Evolutionary conservation across 2,113 vertebrate species (phyloP), one percentile per base, ranked within the genome.

Genomic region (Melanocharis versteri): DNA sequence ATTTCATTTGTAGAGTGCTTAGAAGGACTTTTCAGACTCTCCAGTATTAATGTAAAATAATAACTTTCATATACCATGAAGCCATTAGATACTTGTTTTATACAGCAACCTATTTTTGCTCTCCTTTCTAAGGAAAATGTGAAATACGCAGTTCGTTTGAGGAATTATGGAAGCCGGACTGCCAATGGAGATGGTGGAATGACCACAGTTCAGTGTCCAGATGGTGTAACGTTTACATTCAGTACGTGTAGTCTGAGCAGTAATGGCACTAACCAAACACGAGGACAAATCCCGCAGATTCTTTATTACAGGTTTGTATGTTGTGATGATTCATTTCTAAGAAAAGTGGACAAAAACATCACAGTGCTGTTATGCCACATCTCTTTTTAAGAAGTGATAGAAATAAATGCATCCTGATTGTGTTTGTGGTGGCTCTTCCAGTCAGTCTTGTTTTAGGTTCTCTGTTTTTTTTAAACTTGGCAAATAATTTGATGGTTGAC

Each of bases 251-350:
- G 99, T 95, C 97, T 99, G 96, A 99, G 99, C 96, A 99, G 99
- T 95, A 99, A 99, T n/a, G 99, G 99, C 79, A 99, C 99, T 89
- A 99, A 99, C 93, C 99, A 99, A 97, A 99, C 99, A 7, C 98
- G 99, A 93, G 99, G 99, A 40, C 99, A 99, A 56, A 99, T 99
- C 92, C 99, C 99, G 21, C 99, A 99, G 97, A 98, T 99, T 45
- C 98, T 99, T 27, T 99, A 99, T 97, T 99, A 99, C 97, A 99
- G 99, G 99, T 99, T 81, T 39, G 96, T 96, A 14, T 73, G 31
- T 57, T 48, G 21, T 16, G 15, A 8, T 71, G 8, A 57, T 65
- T 20, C 8, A 0, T 70, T 70, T 58, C 17, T 42, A 57, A 40
- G n/a, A 58, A 53, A 45, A 89, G 8, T 61, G 12, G 72, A 51